Evolutionary conservation across 2,113 vertebrate genomes (phyloP), one percentile per base, ranked within the genome.

Genomic region (Phaethon lepturus): DNA sequence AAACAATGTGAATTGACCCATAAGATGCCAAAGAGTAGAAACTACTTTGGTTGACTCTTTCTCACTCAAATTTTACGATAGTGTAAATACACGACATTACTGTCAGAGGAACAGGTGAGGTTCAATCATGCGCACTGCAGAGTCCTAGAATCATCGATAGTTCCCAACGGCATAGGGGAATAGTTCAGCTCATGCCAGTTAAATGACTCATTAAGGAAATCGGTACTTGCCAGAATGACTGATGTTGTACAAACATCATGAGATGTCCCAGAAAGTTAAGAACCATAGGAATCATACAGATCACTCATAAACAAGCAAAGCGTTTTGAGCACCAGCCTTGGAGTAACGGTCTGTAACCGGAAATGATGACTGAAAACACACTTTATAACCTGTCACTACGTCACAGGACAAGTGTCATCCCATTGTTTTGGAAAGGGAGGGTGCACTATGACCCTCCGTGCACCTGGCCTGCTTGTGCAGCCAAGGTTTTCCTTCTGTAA

Each of bases 401-500:
- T 95, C 81, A 80, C 38, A 67, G 63, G 72, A 69, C 47, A 76
- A 76, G 53, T 81, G 86, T 86, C 52, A 91, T 73, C 58, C 79
- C 50, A 2, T 92, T 96, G 68, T 98, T 86, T 97, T 52, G 64
- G 86, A 83, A 90, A 74, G 67, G 45, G 82, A 97, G 87, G 53
- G 64, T 85, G 60, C 35, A 62, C 71, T 71, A 35, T 74, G 91
- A 67, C 63, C 52, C 25, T 67, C 64, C 1, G 3, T 91, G 93
- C 95, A 97, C 91, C 94, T 97, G 97, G 79, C 29, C 84, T 90
- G 38, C 59, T 29, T 80, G 80, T 10, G 10, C 81, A 90, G 96
- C 97, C 97, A 98, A 91, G 25, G 90, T 81, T 95, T 95, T 77
- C 18, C 4, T 74, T 95, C 94, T 93, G 63, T 80, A 97, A 60